Conservation (phyloP, 2,113 vertebrate genomes). For the Bettongia penicillata region DNA sequence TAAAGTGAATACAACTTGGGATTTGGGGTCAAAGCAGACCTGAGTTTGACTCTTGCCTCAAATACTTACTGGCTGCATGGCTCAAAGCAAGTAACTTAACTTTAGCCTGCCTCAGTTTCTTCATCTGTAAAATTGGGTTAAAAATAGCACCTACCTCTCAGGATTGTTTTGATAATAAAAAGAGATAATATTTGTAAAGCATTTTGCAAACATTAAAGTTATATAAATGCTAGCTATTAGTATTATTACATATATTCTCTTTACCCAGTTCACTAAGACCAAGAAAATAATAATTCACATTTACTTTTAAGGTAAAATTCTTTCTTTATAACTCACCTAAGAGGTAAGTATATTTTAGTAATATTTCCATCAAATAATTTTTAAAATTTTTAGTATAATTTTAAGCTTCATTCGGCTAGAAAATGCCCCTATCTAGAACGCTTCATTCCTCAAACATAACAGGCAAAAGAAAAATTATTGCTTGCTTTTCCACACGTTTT, state of each 20-base stretch:
- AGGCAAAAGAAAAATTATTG: fast-evolving
- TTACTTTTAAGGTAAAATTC: neutral
- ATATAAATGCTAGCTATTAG: neutral
- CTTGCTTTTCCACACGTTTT: neutral
- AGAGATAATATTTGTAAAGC: neutral
- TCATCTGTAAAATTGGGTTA: neutral
- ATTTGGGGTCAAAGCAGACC: neutral
- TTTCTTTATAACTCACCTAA: neutral
- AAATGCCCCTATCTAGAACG: neutral
- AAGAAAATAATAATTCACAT: neutral
- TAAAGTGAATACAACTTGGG: neutral
- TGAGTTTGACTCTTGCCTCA: neutral
- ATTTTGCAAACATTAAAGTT: neutral
- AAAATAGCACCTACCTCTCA: neutral
- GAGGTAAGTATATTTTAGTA: fast-evolving
- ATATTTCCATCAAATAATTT: neutral
- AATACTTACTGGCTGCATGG: neutral
- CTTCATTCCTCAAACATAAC: fast-evolving
- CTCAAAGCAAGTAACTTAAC: neutral
- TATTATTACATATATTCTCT: neutral
- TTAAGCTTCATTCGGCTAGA: neutral
- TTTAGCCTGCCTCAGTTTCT: neutral
- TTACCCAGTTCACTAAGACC: neutral
- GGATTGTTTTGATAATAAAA: neutral
- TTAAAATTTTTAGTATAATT: fast-evolving